Evolutionary conservation across 2,888 invertebrate species (phyloP), one percentile per base, ranked within the genome.

Genomic region (Girardia tigrina): DNA sequence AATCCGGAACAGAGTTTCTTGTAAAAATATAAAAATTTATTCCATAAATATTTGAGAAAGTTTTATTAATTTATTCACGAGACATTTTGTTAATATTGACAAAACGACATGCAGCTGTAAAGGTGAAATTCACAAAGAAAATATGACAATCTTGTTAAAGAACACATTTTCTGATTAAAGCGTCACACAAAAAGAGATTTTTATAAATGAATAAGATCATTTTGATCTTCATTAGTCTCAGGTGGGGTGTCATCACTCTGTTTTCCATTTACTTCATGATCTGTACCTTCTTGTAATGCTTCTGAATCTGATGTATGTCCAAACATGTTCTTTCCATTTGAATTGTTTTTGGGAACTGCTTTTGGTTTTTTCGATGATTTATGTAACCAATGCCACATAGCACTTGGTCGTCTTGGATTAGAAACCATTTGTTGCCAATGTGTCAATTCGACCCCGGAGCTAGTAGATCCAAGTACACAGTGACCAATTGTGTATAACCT

Each of bases 371-470:
- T 78, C 74, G 74, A 29, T 29, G 28, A 16, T 42, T 83, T 84
- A 72, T 90, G 85, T 70, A 91, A 85, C 36, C 89, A 88, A 83
- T 91, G 91, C 90, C 91, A 91, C 90, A 90, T 90, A 29, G 90
- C 89, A 8, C 90, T 88, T 0, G 90, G 90, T 81, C 90, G 90
- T 78, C 90, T 87, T 71, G 90, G 86, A 23, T 90, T 89, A 36
- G 89, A 87, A 82, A 91, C 86, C 90, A 91, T 91, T 85, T 90
- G 90, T 81, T 89, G 89, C 90, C 90, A 91, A 81, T 91, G 91
- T 27, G 88, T 88, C 74, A 90, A 82, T 0, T 90, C 88, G 80
- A 89, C 87, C 76, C 90, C 90, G 42, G 88, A 87, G 16, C 89
- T 88, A 80, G 88, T 88, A 42, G 89, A 88, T 27, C 90, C 90